phyloP scores from a whole-genome alignment of 2,888 invertebrate species.

The Leptogaster cylindrica region DNA sequence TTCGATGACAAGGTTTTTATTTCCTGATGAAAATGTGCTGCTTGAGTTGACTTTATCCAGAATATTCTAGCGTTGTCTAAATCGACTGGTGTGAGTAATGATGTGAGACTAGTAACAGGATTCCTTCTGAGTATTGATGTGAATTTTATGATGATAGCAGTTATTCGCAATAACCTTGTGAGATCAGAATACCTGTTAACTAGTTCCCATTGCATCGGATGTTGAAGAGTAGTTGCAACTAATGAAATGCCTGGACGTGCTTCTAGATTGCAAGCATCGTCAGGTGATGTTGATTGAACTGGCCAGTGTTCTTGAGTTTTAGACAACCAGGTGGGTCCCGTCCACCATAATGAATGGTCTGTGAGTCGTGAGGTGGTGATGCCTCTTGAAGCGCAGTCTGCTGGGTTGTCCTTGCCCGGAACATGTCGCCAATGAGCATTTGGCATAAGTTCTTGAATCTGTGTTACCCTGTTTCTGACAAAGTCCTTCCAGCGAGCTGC shows the following conservation, averaged over 20 bases:
- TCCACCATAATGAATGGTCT: constrained; percentile 38
- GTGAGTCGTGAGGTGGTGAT: constrained; percentile 26
- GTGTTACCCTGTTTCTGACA: background rate
- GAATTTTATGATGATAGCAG: background rate
- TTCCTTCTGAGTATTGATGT: background rate
- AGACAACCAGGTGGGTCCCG: constrained; percentile 38
- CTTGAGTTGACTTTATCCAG: background rate
- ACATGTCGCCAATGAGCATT: constrained; percentile 23
- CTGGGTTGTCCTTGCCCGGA: constrained; percentile 22
- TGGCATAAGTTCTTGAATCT: constrained; percentile 22
- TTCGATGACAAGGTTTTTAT: background rate
- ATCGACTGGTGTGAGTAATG: background rate
- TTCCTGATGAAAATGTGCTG: background rate
- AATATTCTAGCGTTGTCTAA: background rate
- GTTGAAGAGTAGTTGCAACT: background rate
- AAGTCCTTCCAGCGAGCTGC: background rate
- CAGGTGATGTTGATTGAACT: background rate
- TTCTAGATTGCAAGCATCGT: background rate
- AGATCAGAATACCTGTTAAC: background rate
- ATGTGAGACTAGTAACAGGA: background rate
- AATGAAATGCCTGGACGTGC: background rate
- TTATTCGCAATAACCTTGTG: background rate
- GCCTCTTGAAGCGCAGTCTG: constrained; percentile 36
- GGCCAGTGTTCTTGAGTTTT: constrained; percentile 33
- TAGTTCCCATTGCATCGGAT: background rate